Conservation (phyloP, 2,888 invertebrate genomes). For the Oxystoma pomonae region DNA sequence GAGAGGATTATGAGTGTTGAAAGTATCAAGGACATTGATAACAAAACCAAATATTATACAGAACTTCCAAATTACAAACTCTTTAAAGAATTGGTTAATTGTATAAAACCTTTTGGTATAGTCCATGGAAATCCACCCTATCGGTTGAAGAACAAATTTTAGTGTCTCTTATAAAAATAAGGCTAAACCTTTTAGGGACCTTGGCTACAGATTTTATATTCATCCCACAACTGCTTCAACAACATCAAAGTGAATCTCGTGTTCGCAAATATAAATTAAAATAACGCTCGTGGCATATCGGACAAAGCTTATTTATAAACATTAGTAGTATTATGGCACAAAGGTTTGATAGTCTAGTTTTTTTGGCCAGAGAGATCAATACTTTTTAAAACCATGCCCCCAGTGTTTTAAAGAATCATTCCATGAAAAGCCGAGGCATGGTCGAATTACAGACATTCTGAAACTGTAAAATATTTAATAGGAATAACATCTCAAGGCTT, state of each 20-base stretch:
- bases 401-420: conserved; percentile 18
- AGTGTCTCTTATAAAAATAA: background rate
- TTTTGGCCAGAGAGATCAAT: conserved; percentile 7
- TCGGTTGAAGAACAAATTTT: background rate
- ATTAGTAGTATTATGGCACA: conserved; percentile 2
- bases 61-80: background rate
- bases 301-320: conserved; percentile 7
- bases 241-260: no score
- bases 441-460: conserved; percentile 19
- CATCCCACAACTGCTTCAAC: no score
- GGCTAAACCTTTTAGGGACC: background rate
- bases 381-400: conserved; percentile 9
- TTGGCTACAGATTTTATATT: conserved; percentile 1
- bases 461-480: conserved; percentile 23
- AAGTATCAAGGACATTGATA: background rate
- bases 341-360: conserved; percentile 3
- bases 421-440: conserved; percentile 12
- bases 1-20: background rate
- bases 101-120: background rate
- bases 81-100: background rate
- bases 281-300: no score
- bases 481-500: conserved; percentile 24
- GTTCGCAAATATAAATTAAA: no score
- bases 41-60: background rate
- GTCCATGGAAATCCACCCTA: background rate